phyloP scores from a whole-genome alignment of 2,113 vertebrate genomes.

The Nerophis lumbriciformis region DNA sequence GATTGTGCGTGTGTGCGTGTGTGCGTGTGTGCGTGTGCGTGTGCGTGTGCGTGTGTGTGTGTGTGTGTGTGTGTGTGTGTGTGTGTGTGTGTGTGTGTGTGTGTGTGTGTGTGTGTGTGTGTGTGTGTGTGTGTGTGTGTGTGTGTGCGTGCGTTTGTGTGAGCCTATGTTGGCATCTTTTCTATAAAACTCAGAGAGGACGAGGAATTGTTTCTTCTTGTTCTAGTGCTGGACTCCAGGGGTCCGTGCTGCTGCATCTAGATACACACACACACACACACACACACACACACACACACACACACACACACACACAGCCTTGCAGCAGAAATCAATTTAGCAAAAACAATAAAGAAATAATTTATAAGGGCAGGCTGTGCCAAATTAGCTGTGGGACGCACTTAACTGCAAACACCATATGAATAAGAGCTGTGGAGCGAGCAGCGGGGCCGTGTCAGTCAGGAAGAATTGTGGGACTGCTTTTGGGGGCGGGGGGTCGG shows the following conservation, averaged over 20 bases:
- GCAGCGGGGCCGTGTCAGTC: constrained; percentile 31
- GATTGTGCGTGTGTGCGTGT: too few species aligned
- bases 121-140: too few species aligned
- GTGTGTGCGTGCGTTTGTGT: neutral
- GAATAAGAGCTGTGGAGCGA: constrained; percentile 37
- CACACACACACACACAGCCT: constrained; percentile 24
- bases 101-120: too few species aligned
- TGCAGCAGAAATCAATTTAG: constrained; percentile 62
- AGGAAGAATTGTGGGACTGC: constrained; percentile 44
- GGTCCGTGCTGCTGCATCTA: constrained; percentile 35
- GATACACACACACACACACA: constrained; percentile 3
- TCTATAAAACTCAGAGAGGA: constrained; percentile 4
- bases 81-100: too few species aligned
- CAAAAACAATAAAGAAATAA: constrained; percentile 71
- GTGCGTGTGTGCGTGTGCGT: too few species aligned
- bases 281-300: constrained; percentile 12
- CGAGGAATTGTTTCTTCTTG: constrained; percentile 15
- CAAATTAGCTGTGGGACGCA: constrained; percentile 65
- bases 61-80: too few species aligned
- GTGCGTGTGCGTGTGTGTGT: neutral
- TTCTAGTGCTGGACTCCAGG: constrained; percentile 47
- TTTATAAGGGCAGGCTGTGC: constrained; percentile 62
- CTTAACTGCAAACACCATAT: constrained; percentile 50
- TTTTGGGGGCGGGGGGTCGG: neutral
- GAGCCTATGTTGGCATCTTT: neutral